These are phyloP conservation scores for Acanthornis magna DNA, from an alignment of 2,797 vertebrate genomes.

Conservation along the genomic window DNA sequence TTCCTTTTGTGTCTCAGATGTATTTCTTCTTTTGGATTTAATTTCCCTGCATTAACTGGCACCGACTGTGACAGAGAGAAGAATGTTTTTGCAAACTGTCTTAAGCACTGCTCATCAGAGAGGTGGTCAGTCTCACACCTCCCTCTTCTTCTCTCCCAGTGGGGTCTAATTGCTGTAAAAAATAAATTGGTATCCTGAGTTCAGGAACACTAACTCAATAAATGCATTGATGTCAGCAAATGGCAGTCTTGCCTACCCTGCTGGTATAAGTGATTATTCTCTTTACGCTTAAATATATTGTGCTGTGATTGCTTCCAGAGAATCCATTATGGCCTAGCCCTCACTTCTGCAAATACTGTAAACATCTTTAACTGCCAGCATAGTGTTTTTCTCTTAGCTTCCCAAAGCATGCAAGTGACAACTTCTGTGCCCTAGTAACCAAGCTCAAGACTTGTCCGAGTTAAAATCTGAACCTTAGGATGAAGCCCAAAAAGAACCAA, in stretches of 20 bases:
- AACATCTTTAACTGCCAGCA: neutral
- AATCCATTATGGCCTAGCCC: neutral
- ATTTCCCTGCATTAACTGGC: neutral
- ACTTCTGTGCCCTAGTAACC: neutral
- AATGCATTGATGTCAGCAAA: constrained; percentile 30
- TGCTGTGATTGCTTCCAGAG: neutral
- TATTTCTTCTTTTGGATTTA: neutral
- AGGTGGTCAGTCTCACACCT: constrained; percentile 17
- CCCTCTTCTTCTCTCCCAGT: neutral
- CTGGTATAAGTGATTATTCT: constrained; percentile 44
- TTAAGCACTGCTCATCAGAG: neutral
- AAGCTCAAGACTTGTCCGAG: neutral
- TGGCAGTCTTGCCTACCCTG: constrained; percentile 1
- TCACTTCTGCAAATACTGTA: neutral
- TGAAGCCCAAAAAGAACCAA: neutral
- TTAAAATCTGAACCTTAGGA: neutral
- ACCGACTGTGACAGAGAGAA: neutral
- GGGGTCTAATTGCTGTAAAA: constrained; percentile 29
- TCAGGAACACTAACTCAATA: constrained; percentile 38
- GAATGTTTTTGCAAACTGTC: neutral
- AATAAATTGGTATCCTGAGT: constrained; percentile 3
- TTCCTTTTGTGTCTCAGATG: neutral
- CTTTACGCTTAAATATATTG: neutral
- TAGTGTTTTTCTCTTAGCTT: neutral
- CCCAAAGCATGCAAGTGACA: neutral